Base-by-base conservation (phyloP, 2,797 vertebrate species). In the Heterohyrax brucei region DNA sequence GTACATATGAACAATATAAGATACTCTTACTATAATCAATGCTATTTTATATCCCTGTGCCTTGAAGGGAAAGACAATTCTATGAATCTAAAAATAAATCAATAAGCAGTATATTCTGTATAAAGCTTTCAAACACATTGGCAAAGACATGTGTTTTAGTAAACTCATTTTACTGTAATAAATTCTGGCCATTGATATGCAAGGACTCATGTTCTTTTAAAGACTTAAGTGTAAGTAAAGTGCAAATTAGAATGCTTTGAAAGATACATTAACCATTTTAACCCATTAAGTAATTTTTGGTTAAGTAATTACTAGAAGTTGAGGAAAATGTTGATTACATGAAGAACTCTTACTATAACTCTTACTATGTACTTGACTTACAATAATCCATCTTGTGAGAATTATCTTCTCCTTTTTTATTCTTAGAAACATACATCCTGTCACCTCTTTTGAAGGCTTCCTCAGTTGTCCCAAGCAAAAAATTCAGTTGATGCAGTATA, bases 221-320 rank as follows among this genome's bases (percentile, higher is more conserved):
- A 83, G 64, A 96, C 80, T 91, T 91, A 68, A n/a, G 8, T 89
- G 48, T 26, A 66, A 77, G 44, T 76, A 28, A 16, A 96, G 19
- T 81, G 24, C 16, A 87, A 76, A 81, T 88, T 79, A 80, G 77
- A 93, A 94, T 9, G 7, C 85, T 95, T 95, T 93, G 39, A 91
- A 66, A 78, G 70, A 94, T 87, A 91, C 66, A 82, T 94, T 90
- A 89, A 96, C 48, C 44, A 72, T 91, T 77, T 89, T 86, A 72
- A 73, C 61, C 46, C 59, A 72, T 77, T 84, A 94, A 62, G 13
- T 87, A 80, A 85, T 24, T 82, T 84, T 86, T 84, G 88, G 62
- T 85, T 88, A 33, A 70, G 75, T 44, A 39, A 80, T 81, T 87
- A 56, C 9, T 76, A 53, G 39, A 82, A 44, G 10, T 83, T 62